A percentile compares a stretch with the other conserved stretches of the same genome.
Conservation (phyloP, 2,113 vertebrate genomes). For the Onychostruthus taczanowskii region DNA sequence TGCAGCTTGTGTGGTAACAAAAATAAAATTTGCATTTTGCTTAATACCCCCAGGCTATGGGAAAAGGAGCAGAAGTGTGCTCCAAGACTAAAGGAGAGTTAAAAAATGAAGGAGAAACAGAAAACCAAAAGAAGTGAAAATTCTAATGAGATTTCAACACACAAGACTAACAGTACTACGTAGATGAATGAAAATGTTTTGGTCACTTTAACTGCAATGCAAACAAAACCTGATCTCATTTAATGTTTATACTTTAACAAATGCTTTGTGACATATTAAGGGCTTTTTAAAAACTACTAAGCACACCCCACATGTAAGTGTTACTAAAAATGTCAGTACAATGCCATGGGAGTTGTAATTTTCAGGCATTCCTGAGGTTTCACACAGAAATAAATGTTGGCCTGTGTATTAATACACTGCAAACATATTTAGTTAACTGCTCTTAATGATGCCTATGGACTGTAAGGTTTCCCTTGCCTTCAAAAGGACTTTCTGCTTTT, state of each 20-base stretch:
- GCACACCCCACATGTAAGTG: background rate
- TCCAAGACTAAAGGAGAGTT: background rate
- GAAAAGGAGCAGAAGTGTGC: background rate
- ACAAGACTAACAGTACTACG: background rate
- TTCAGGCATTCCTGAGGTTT: background rate
- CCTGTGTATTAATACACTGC: background rate
- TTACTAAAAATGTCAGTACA: background rate
- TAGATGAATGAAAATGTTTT: background rate
- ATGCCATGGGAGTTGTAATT: background rate
- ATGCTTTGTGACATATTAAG: background rate
- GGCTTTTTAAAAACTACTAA: background rate
- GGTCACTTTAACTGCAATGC: background rate
- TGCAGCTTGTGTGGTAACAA: background rate
- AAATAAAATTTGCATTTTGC: background rate
- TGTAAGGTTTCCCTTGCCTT: background rate
- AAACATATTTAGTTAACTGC: background rate
- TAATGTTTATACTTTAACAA: background rate
- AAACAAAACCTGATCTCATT: background rate
- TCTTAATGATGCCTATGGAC: background rate
- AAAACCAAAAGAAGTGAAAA: background rate
- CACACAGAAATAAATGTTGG: background rate
- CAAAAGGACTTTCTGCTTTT: background rate
- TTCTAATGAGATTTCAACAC: background rate
- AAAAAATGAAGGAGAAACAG: background rate
- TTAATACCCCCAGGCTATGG: background rate